Percentiles rank a stretch among this genome's conserved stretches.
Evolutionary conservation across 2,797 vertebrate species (phyloP).

Genomic region (Benthosema pterotum): DNA sequence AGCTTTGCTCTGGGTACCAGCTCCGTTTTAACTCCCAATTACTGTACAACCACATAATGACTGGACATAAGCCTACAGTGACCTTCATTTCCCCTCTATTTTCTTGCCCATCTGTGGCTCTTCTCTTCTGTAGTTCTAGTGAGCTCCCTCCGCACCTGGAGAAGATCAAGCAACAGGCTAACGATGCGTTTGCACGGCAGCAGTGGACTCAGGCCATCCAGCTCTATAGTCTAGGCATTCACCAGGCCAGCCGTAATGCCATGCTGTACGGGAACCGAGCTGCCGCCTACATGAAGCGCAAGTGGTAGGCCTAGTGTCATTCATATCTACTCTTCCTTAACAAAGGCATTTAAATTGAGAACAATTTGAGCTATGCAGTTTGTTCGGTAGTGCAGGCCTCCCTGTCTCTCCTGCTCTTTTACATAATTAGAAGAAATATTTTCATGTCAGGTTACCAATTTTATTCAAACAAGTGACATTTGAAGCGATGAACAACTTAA

Average conservation of each 20-base stretch:
- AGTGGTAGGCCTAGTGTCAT: constrained; percentile 82
- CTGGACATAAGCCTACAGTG: too few species aligned
- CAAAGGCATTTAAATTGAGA: too few species aligned
- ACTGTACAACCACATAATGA: too few species aligned
- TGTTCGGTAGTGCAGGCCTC: too few species aligned
- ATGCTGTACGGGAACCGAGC: constrained; percentile 99
- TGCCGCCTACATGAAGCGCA: constrained; percentile 98
- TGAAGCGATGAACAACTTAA: too few species aligned
- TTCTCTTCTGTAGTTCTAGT: constrained; percentile 82
- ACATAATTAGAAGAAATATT: too few species aligned
- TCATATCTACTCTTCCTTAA: too few species aligned
- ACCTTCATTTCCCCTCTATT: not conserved
- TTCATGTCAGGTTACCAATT: too few species aligned
- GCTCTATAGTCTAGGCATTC: constrained; percentile 94
- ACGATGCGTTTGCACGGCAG: constrained; percentile 95
- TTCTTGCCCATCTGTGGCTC: too few species aligned
- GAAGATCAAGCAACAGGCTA: constrained; percentile 94
- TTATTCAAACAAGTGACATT: too few species aligned
- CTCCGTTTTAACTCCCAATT: not conserved
- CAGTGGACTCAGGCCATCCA: constrained; percentile 99
- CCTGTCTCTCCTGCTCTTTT: too few species aligned
- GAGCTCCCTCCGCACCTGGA: constrained; percentile 94
- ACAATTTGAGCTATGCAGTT: too few species aligned
- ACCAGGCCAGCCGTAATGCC: constrained; percentile 88
- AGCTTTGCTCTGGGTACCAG: constrained; percentile 81